Evolutionary conservation across 2,113 vertebrate species (phyloP).

Genomic region (Xenopus laevis): DNA sequence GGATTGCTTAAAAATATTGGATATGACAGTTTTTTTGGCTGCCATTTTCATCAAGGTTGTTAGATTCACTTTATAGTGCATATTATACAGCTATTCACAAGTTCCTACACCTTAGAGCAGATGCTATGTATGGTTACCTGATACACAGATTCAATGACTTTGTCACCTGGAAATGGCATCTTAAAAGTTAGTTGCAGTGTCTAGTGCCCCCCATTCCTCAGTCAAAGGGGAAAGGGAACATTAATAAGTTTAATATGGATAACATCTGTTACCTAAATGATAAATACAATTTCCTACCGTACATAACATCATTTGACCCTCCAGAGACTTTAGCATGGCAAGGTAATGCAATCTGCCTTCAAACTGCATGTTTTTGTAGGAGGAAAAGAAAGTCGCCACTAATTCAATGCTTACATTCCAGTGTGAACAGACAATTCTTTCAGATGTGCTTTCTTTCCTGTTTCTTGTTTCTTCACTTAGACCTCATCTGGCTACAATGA

Average conservation of each 20-base stretch:
- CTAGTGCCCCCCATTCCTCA: no score
- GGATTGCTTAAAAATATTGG: no score
- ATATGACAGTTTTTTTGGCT: no score
- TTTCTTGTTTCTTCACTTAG: conserved; percentile 67
- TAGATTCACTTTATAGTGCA: no score
- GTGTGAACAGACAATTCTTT: conserved; percentile 66
- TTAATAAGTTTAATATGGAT: conserved; percentile 58
- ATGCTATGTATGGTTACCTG: no score
- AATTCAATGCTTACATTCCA: conserved; percentile 67
- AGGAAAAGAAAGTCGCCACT: conserved; percentile 57
- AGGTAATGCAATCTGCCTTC: conserved; percentile 77
- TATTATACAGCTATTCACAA: no score
- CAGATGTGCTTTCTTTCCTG: conserved; percentile 69
- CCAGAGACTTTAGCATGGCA: conserved; percentile 69
- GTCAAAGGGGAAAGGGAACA: neutral
- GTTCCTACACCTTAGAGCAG: no score
- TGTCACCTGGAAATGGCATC: no score
- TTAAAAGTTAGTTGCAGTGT: no score
- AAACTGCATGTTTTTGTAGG: conserved; percentile 61
- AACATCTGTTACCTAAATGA: conserved; percentile 84
- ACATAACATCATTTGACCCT: conserved; percentile 52
- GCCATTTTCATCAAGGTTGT: no score
- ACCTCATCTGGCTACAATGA: conserved; percentile 69
- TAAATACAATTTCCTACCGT: conserved; percentile 44
- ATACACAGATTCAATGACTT: no score